Base-by-base conservation (phyloP, 2,888 invertebrate species). In the Halictus ligatus region DNA sequence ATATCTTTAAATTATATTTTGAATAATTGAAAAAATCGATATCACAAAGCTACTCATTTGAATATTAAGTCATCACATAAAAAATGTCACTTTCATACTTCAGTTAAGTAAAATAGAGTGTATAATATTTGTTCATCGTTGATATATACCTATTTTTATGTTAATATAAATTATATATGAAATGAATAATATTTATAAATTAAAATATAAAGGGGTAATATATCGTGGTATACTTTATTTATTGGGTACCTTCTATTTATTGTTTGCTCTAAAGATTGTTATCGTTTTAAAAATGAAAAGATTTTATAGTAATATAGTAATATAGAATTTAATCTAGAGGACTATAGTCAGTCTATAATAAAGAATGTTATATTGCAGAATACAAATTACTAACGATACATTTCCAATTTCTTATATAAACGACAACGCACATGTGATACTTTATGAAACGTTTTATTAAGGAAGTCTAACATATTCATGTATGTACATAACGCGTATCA, bases 1-100 rank as follows among this genome's bases (percentile, higher is more conserved):
- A 60, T 60, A 83, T 54, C 43, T 76, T 80, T 83, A 60, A 21
- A 80, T 80, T 75, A 80, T 72, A 79, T 80, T 86, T 86, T 82
- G 71, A 71, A 77, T 80, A 75, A 83, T 87, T 80, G 80, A 25
- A 50, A 50, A 72, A 46, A 80, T 77, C 72, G 13, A 71, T 71
- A n/a, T 71, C n/a, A 86, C 25, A 67, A 21, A 54, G n/a, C 35
- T 79, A 13, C 60, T n/a, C 48, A 80, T 46, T 80, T 69, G 25
- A 72, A 72, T 73, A 60, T 58, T 54, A 83, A 83, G 75, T 79
- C 84, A 79, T 85, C 72, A n/a, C 71, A 71, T 78, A 78, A 83
- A 78, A 75, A 71, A 40, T 77, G 71, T 72, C 64, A 72, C 64
- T 85, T 79, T 54, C 72, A 43, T 72, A 84, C 25, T 72, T 72